Conservation (phyloP, 2,888 invertebrate genomes). For the Diploptera punctata region DNA sequence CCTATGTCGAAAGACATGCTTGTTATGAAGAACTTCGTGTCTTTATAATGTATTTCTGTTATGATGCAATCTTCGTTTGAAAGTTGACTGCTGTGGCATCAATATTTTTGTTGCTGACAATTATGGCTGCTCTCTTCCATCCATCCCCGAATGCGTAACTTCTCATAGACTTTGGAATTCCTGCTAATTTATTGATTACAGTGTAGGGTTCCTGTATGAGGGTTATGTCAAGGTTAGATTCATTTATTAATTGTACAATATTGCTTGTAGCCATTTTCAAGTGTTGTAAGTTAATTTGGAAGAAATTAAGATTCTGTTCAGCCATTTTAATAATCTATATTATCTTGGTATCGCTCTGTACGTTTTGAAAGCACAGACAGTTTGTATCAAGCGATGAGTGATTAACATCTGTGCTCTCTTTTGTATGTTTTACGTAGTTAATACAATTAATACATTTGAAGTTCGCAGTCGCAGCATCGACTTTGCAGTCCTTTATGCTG, state of each 20-base stretch:
- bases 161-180: background rate
- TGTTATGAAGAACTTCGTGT: background rate
- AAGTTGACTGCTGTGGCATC: background rate
- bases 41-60: background rate
- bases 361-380: background rate
- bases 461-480: background rate
- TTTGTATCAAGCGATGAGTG: background rate
- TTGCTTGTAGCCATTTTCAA: background rate
- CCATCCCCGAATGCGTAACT: background rate
- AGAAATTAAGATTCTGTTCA: background rate
- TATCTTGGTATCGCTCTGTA: background rate
- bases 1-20: background rate
- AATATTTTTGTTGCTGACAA: background rate
- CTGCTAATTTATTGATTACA: background rate
- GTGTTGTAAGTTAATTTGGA: background rate
- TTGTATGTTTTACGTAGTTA: background rate
- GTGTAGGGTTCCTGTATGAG: background rate
- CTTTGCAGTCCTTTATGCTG: background rate
- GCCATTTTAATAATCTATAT: background rate
- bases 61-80: background rate
- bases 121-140: background rate
- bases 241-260: background rate
- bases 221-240: background rate
- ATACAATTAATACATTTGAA: background rate
- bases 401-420: background rate